Evolutionary conservation across 2,113 vertebrate genomes (phyloP).

Genomic region (Cranoglanis bouderius): DNA sequence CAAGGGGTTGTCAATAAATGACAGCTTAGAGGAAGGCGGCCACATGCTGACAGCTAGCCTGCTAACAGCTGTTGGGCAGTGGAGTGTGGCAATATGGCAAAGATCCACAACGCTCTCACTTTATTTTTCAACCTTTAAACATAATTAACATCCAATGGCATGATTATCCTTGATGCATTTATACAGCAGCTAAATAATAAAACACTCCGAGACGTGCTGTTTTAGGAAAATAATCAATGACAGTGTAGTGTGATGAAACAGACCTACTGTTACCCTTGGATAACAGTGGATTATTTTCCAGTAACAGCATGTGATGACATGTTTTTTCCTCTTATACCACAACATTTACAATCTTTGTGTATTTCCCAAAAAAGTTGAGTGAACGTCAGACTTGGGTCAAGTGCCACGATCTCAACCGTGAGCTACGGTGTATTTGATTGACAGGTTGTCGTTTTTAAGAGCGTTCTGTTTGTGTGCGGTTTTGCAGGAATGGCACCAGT

Average conservation of each 20-base stretch:
- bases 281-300: no score
- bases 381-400: no score
- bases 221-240: neutral
- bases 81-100: neutral
- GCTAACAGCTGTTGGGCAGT: slow-evolving; percentile 16
- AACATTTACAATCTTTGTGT: neutral
- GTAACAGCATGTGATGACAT: no score
- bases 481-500: slow-evolving; percentile 94
- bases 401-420: neutral
- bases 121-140: neutral
- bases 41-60: slow-evolving; percentile 9
- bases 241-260: neutral
- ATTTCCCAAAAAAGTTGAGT: neutral
- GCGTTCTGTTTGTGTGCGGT: neutral
- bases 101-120: neutral
- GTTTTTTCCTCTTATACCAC: no score
- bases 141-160: neutral
- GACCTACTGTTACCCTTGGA: neutral
- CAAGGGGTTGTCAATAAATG: neutral
- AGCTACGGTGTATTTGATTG: neutral
- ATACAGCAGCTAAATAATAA: no score
- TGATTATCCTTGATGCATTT: neutral
- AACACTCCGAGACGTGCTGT: neutral
- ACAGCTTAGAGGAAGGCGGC: neutral
- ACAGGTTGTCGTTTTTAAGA: neutral